Evolutionary conservation across 2,113 vertebrate genomes (phyloP), one percentile per base, ranked within the genome.

Genomic region (Ptyas mucosa): DNA sequence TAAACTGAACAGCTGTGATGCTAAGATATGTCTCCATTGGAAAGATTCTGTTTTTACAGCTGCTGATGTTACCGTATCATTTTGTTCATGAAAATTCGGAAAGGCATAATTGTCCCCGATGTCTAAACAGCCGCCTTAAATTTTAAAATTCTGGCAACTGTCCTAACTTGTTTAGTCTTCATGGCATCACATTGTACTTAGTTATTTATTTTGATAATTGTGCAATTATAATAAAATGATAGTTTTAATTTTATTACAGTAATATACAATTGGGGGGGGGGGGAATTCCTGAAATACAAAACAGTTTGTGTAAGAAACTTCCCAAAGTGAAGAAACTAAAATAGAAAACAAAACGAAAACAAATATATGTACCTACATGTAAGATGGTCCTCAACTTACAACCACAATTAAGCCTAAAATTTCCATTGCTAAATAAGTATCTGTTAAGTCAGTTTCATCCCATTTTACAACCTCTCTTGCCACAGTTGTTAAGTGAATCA

Each of bases 41-140:
- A 95, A 93, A 92, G 26, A 86, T 57, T 85, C 7, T 97, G 96
- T 97, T 98, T 98, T 96, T 93, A 94, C 97, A 98, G 97, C 97
- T 98, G 97, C 0, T 52, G 95, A 87, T 96, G 92, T 95, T 94
- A 96, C 94, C 94, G 89, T 95, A 94, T 90, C 92, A 90, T 90
- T 96, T 94, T 96, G 91, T 96, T 89, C 94, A 93, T 89, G 89
- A 91, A 91, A 86, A 94, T 96, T 96, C 95, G 75, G 86, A 96
- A 93, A 97, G 96, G 90, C 91, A 29, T 21, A 52, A 75, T 75
- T n/a, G 24, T 95, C 96, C 64, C 95, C 94, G 91, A 49, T 75
- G 64, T 52, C 85, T 90, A 94, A 95, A 93, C 94, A 94, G 90
- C 94, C 91, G 93, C 89, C 90, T 61, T 69, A 61, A 58, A 87